Conservation (phyloP, 2,797 vertebrate species). For the Cetoscarus ocellatus region DNA sequence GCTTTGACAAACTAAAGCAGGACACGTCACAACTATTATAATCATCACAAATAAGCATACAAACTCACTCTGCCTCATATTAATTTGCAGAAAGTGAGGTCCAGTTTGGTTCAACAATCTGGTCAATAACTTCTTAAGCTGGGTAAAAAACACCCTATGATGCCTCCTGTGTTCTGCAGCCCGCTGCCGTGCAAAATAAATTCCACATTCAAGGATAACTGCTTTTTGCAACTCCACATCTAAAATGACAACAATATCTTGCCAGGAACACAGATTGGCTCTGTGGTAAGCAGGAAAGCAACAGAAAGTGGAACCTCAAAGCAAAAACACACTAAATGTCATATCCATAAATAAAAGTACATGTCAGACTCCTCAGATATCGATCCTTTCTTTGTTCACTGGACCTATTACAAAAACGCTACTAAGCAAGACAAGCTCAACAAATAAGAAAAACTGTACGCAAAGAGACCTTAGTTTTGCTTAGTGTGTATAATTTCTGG, state of each 20-base stretch:
- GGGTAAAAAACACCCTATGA: conserved; percentile 8
- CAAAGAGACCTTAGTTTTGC: background rate
- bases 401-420: background rate
- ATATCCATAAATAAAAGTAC: conserved; percentile 3
- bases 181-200: conserved; percentile 29
- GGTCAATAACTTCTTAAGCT: background rate
- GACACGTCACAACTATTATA: conserved; percentile 38
- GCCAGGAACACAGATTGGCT: conserved; percentile 20
- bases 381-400: background rate
- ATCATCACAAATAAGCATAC: conserved; percentile 34
- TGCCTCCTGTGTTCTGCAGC: conserved; percentile 20
- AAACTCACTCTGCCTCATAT: conserved; percentile 28
- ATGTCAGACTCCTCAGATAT: conserved; percentile 1
- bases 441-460: background rate
- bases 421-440: background rate
- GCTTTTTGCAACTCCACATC: conserved; percentile 19
- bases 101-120: conserved; percentile 18
- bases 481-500: background rate
- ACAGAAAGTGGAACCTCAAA: conserved; percentile 10
- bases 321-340: conserved; percentile 5
- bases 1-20: conserved; percentile 41
- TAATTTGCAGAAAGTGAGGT: conserved; percentile 13
- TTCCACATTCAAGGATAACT: conserved; percentile 35
- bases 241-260: background rate
- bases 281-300: background rate